These are phyloP conservation scores for Pseudopipra pipra DNA, from an alignment of 2,113 vertebrate species.

Conservation along the genomic window DNA sequence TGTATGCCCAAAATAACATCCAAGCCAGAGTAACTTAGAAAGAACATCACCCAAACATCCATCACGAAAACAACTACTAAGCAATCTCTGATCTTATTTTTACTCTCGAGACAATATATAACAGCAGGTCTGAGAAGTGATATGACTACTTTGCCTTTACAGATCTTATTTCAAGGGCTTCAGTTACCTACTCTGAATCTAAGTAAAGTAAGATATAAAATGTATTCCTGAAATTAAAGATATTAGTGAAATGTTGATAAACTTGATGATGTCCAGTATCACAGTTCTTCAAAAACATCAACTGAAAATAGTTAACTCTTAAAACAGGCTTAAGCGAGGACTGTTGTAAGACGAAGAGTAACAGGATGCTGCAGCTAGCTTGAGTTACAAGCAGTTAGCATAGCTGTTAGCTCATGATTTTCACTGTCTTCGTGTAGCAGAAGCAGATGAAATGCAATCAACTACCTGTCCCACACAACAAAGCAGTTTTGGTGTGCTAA, in stretches of 20 bases:
- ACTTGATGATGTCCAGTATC: neutral
- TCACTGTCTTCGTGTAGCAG: neutral
- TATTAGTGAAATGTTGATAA: constrained; percentile 40
- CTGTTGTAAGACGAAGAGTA: neutral
- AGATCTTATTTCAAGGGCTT: neutral
- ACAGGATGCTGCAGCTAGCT: neutral
- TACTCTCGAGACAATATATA: neutral
- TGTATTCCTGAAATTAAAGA: neutral
- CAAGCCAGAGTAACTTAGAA: neutral
- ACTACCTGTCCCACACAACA: neutral
- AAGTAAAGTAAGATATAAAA: neutral
- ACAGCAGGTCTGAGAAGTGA: neutral
- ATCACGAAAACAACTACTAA: neutral
- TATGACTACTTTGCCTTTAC: neutral
- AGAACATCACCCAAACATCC: neutral
- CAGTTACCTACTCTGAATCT: neutral
- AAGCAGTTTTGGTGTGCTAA: neutral
- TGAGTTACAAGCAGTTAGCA: neutral
- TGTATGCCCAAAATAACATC: neutral
- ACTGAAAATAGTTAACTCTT: neutral
- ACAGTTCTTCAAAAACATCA: neutral
- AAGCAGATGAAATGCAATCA: neutral
- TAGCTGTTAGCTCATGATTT: neutral
- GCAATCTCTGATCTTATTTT: neutral
- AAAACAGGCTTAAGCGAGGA: neutral